phyloP scores from a whole-genome alignment of 2,888 invertebrate species.

The Polydesmus complanatus region DNA sequence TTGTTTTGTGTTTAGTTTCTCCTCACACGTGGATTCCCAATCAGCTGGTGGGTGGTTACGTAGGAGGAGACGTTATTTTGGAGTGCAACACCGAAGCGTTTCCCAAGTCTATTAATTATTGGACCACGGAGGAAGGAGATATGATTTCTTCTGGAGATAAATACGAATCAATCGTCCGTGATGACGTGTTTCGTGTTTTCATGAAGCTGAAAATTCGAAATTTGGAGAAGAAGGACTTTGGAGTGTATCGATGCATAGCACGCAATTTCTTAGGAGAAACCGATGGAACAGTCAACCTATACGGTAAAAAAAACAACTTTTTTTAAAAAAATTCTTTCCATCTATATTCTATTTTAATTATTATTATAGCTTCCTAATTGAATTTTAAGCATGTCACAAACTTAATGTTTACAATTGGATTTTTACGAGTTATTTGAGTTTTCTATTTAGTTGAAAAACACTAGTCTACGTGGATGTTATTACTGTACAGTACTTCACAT shows the following conservation, averaged over 20 bases:
- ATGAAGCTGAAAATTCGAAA: conserved; percentile 32
- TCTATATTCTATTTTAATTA: too few species aligned
- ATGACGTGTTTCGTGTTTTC: conserved; percentile 22
- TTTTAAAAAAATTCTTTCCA: too few species aligned
- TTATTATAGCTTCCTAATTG: too few species aligned
- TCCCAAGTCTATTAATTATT: conserved; percentile 25
- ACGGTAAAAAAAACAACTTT: too few species aligned
- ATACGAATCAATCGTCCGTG: conserved; percentile 18
- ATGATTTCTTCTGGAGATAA: conserved; percentile 21
- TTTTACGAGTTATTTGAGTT: too few species aligned
- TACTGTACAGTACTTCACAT: too few species aligned
- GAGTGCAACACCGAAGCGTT: conserved; percentile 25
- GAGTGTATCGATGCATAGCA: conserved; percentile 25
- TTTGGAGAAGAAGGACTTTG: conserved; percentile 39
- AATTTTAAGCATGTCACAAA: too few species aligned
- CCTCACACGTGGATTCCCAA: conserved; percentile 27
- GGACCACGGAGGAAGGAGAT: conserved; percentile 24
- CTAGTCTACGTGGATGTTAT: too few species aligned
- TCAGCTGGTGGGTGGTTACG: conserved; percentile 23
- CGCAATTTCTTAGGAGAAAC: conserved; percentile 27
- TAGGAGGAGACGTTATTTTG: conserved; percentile 23
- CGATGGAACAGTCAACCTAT: conserved; percentile 24
- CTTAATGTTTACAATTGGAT: too few species aligned
- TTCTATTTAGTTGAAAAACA: too few species aligned
- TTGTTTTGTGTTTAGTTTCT: conserved; percentile 20